phyloP scores from a whole-genome alignment of 2,113 vertebrate species.

The Bothrops jararaca region DNA sequence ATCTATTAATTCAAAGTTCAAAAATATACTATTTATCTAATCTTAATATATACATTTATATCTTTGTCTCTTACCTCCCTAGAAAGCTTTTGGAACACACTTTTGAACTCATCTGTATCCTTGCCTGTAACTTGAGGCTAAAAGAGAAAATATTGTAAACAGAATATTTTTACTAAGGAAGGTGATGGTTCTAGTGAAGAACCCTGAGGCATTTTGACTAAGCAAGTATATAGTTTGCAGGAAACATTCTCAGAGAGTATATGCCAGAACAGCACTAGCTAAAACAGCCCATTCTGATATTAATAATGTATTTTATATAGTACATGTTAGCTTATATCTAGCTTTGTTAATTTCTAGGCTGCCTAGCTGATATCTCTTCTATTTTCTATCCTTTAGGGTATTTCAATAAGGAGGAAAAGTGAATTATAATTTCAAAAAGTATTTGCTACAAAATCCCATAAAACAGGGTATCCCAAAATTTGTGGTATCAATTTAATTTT shows the following conservation, averaged over 20 bases:
- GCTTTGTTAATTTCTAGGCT: background rate
- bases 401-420: background rate
- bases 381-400: background rate
- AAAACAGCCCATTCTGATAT: background rate
- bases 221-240: background rate
- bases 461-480: background rate
- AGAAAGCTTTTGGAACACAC: conserved; percentile 76
- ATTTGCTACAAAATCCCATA: background rate
- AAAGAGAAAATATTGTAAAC: conserved; percentile 35
- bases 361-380: background rate
- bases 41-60: background rate
- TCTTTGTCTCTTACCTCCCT: conserved; percentile 71
- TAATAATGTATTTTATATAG: background rate
- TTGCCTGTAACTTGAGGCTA: conserved; percentile 72
- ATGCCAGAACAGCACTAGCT: background rate
- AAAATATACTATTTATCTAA: conserved; percentile 32
- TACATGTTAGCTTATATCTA: background rate
- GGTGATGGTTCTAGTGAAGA: background rate
- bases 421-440: background rate
- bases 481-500: background rate
- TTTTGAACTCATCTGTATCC: conserved; percentile 71
- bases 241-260: background rate
- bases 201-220: background rate
- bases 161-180: conserved; percentile 21
- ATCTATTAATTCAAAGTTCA: background rate